Conservation (phyloP, 2,113 vertebrate genomes). For the Ochotona curzoniae region DNA sequence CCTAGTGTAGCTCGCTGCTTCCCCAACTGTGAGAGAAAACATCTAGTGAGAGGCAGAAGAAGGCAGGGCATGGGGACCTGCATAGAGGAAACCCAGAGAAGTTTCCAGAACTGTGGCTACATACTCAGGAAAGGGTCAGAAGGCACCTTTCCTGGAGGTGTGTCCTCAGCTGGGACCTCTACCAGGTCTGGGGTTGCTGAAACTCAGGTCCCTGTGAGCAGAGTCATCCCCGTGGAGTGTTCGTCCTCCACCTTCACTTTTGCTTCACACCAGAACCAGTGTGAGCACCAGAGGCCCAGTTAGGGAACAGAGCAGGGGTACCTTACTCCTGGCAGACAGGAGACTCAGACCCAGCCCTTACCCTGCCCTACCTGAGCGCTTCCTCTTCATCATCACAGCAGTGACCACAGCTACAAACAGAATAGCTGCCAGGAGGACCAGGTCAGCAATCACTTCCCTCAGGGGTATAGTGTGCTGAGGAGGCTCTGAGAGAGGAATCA, state of each 20-base stretch:
- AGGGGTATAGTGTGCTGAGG: rapidly evolving
- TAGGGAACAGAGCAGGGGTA: background rate
- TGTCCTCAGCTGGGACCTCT: background rate
- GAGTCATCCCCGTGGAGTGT: background rate
- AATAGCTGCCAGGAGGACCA: rapidly evolving
- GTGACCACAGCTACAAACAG: rapidly evolving
- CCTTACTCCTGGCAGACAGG: background rate
- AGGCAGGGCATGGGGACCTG: background rate
- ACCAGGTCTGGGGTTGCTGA: background rate
- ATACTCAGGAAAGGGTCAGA: background rate
- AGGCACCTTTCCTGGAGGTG: background rate
- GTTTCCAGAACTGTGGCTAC: background rate
- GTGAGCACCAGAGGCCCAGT: background rate
- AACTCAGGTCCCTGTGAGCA: background rate
- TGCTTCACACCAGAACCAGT: background rate
- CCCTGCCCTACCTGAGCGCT: background rate
- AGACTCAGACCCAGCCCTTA: background rate
- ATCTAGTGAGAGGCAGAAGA: background rate
- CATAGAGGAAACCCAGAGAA: background rate
- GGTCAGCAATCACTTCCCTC: rapidly evolving
- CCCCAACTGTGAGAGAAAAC: background rate
- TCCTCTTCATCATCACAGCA: background rate
- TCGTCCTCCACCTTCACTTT: background rate
- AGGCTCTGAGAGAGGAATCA: background rate
- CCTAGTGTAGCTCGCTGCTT: rapidly evolving